Evolutionary conservation across 2,797 vertebrate species (phyloP), one percentile per base, ranked within the genome.

Genomic region (Acanthopagrus latus): DNA sequence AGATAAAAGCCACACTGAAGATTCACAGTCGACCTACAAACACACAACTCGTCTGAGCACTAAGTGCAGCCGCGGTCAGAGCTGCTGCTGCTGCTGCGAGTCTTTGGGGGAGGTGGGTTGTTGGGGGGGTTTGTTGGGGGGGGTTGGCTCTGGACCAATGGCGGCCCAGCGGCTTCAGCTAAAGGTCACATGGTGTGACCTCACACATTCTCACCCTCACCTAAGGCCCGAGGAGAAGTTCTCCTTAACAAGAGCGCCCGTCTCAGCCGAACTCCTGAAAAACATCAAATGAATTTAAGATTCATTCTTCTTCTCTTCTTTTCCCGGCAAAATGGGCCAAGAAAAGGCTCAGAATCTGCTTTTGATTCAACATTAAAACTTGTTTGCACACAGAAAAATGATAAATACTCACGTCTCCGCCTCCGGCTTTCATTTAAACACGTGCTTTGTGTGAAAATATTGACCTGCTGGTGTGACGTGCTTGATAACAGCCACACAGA

Each of bases 141-240:
- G 29, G 25, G 20, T 84, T 86, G 90, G 84, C 88, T 82, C 55
- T 87, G 78, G 84, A 92, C 93, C 93, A 95, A 95, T 95, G 84
- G 81, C 52, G 38, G 81, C 54, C 67, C 66, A 83, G 88, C 54
- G 21, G 88, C 87, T 76, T 71, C 87, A 88, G 89, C 89, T 88
- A 83, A 86, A 93, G 94, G 92, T 95, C 93, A 88, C 82, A 78
- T 71, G 73, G 71, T 76, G 81, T 92, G 94, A 94, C 94, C 94
- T 93, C 88, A 86, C 90, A 91, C 93, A 95, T 95, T 94, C 94
- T 94, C 93, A 91, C 91, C 89, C 91, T 93, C 92, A 94, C 88
- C 89, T 93, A 83, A 81, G 83, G 84, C 83, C 82, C 3, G 71
- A 85, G 76, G 65, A 88, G 84, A 87, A 74, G 78, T 75, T 81